phyloP scores from a whole-genome alignment of 1,140 invertebrate species.

The Magallana gigas region DNA sequence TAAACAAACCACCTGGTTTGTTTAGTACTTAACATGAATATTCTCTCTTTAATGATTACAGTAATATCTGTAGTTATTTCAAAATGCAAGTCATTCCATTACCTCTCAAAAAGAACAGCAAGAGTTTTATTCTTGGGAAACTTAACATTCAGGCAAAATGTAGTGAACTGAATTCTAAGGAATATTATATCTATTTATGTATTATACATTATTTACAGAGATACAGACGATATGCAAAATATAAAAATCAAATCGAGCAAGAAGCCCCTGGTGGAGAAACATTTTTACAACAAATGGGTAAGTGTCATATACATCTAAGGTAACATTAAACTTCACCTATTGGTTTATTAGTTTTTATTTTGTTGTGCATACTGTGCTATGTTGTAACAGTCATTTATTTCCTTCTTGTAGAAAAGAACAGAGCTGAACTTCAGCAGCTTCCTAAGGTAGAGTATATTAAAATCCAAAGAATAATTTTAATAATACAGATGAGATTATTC shows the following conservation, averaged over 20 bases:
- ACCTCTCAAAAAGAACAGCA: too few species aligned
- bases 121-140: too few species aligned
- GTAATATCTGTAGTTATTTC: too few species aligned
- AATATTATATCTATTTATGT: too few species aligned
- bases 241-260: constrained; percentile 67
- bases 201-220: constrained; percentile 65
- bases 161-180: too few species aligned
- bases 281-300: constrained; percentile 54
- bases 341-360: not conserved
- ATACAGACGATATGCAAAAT: constrained; percentile 77
- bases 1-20: too few species aligned
- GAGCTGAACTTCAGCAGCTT: constrained; percentile 84
- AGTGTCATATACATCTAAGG: not conserved
- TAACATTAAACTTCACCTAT: not conserved
- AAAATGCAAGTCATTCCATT: too few species aligned
- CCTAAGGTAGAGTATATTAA: constrained; percentile 82
- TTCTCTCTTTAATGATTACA: too few species aligned
- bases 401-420: constrained; percentile 72
- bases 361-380: not conserved
- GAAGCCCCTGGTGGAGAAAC: constrained; percentile 53
- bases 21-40: too few species aligned
- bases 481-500: too few species aligned
- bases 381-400: not conserved
- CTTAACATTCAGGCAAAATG: too few species aligned
- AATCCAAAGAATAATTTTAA: not conserved